A percentile compares a stretch with the other conserved stretches of the same genome.
These are phyloP conservation scores for Bubo scandiacus DNA, from an alignment of 2,113 vertebrate genomes.

Conservation along the genomic window DNA sequence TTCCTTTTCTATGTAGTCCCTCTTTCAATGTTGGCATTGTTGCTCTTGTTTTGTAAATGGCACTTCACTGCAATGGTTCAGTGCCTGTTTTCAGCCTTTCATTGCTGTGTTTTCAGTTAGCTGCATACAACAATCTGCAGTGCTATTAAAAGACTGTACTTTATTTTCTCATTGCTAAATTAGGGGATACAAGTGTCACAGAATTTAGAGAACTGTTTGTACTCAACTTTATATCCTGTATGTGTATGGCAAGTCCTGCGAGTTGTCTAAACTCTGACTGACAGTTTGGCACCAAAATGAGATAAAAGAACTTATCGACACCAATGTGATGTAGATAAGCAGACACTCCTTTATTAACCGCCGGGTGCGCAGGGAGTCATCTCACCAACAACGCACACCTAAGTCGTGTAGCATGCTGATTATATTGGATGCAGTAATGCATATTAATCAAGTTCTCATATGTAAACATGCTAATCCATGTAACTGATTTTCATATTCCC, in stretches of 20 bases:
- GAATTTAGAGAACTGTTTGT: neutral
- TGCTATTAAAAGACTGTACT: neutral
- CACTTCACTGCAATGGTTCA: conserved; percentile 31
- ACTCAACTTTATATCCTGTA: neutral
- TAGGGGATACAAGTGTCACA: neutral
- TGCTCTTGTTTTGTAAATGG: conserved; percentile 36
- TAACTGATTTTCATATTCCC: too few species aligned
- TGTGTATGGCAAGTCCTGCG: neutral
- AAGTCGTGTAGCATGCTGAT: too few species aligned
- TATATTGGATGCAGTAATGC: too few species aligned
- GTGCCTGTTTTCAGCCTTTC: conserved; percentile 27
- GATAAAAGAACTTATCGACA: too few species aligned
- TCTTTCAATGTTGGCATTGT: conserved; percentile 52
- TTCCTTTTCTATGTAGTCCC: conserved; percentile 7
- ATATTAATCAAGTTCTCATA: too few species aligned
- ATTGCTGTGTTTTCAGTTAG: neutral
- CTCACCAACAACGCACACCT: too few species aligned
- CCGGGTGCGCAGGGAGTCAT: too few species aligned
- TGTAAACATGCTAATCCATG: too few species aligned
- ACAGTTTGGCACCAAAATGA: neutral
- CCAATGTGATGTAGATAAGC: too few species aligned
- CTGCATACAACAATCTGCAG: neutral
- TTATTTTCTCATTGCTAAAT: neutral
- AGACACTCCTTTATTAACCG: too few species aligned
- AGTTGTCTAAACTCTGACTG: neutral